Evolutionary conservation across 1,140 invertebrate genomes (phyloP), one percentile per base, ranked within the genome.

Genomic region (Drosophila teissieri): DNA sequence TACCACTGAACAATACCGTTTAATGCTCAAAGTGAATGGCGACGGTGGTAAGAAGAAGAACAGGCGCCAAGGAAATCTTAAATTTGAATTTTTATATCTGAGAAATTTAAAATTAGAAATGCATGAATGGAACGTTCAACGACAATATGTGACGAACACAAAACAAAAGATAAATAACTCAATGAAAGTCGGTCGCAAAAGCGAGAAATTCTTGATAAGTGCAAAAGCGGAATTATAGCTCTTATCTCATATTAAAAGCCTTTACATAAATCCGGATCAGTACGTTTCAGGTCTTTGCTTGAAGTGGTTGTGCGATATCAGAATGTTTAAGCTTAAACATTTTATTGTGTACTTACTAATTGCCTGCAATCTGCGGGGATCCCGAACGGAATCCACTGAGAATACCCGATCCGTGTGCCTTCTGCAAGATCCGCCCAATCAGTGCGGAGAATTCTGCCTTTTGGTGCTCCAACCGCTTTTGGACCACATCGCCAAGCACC

Each of bases 391-490:
- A 2, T 15, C 8, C 3, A n/a, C 14, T 4, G 15, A 34, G 7
- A n/a, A n/a, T 4, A 14, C 12, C 14, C 22, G 22, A 24, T 48
- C 46, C 10, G 27, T 34, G 2, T 51, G 48, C n/a, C 48, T 51
- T 0, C 48, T 51, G 24, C 14, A 51, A 51, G 48, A 51, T 51
- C 48, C 24, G 8, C 48, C 48, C 1, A 51, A 34, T 15, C 48
- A 27, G 24, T 51, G 27, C 48, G 48, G 27, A 1, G 27, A 51
- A 11, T 51, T 27, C 27, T 51, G 48, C 48, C 48, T 34, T 4
- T 27, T 19, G 14, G 46, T 48, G 6, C 46, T 48, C 7, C 22
- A 48, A 27, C 46, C 46, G 6, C 48, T 51, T 3, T n/a, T 51
- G 7, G 8, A 15, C 34, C 27, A 51, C 27, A 51, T 51, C 2